Evolutionary conservation across 2,888 invertebrate species (phyloP).

Genomic region (Campoplex nolae): DNA sequence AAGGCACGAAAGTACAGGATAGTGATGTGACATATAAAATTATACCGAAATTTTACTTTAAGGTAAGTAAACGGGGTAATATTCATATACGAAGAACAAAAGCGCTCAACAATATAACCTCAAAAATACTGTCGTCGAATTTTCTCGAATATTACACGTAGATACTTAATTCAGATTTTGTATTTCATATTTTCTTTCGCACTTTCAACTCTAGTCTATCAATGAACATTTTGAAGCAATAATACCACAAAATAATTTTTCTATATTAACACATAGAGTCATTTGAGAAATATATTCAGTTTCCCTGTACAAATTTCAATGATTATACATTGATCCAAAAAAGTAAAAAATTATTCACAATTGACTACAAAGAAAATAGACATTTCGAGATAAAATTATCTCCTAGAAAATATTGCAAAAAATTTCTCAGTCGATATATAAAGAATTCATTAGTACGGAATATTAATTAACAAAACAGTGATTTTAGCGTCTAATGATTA

Average conservation of each 20-base stretch:
- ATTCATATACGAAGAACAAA: background rate
- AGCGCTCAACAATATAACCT: background rate
- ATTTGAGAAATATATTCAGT: too few species aligned
- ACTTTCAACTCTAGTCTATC: background rate
- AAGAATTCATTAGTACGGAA: too few species aligned
- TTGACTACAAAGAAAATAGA: too few species aligned
- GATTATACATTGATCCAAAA: too few species aligned
- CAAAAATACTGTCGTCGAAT: background rate
- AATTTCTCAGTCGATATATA: too few species aligned
- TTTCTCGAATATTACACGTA: background rate
- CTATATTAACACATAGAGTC: too few species aligned
- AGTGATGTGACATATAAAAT: constrained; percentile 86
- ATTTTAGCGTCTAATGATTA: too few species aligned
- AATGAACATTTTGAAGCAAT: background rate
- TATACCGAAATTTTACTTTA: constrained; percentile 92
- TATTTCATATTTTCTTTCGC: background rate
- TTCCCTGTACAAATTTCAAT: too few species aligned
- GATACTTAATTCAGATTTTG: background rate
- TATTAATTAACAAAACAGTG: too few species aligned
- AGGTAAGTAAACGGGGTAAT: constrained; percentile 78
- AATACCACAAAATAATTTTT: background rate
- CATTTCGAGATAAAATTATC: too few species aligned
- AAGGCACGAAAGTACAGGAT: constrained; percentile 85
- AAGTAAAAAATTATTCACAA: too few species aligned
- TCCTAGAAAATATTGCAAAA: too few species aligned